Percentiles rank a stretch among this genome's conserved stretches.
phyloP scores from a whole-genome alignment of 2,113 vertebrate genomes.

The Blennius ocellaris region DNA sequence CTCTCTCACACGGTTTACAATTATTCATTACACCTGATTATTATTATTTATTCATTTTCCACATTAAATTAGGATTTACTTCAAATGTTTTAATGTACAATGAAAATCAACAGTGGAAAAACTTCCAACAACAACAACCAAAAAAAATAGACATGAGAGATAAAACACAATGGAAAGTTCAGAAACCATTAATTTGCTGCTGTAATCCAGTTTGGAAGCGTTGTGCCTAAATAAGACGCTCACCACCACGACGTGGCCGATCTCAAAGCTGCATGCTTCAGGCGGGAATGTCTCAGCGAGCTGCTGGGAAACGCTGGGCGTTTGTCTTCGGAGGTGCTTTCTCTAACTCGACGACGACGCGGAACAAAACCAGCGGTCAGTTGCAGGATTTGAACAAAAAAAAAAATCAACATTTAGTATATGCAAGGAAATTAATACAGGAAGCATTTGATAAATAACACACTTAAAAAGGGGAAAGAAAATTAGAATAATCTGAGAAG shows the following conservation, averaged over 20 bases:
- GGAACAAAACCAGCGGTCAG: background rate
- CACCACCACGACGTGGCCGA: background rate
- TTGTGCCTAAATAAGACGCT: background rate
- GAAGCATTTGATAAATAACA: constrained; percentile 52
- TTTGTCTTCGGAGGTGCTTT: constrained; percentile 17
- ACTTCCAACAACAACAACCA: background rate
- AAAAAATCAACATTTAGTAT: background rate
- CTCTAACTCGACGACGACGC: background rate
- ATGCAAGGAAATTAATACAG: background rate
- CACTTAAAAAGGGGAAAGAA: background rate
- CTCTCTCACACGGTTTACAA: background rate
- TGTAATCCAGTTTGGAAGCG: background rate
- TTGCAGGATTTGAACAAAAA: background rate
- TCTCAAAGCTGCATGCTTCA: constrained; percentile 29
- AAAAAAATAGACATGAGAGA: constrained; percentile 40
- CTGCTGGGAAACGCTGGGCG: background rate
- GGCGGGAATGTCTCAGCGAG: constrained; percentile 29
- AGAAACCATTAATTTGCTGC: constrained; percentile 8
- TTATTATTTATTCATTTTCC: constrained; percentile 34
- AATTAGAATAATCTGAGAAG: background rate
- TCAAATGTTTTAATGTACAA: constrained; percentile 22
- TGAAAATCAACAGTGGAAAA: constrained; percentile 32
- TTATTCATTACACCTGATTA: constrained; percentile 2
- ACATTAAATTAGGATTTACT: constrained; percentile 42
- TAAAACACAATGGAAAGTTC: background rate